Conservation (phyloP, 1,140 invertebrate genomes). For the Caenorhabditis inopinata region DNA sequence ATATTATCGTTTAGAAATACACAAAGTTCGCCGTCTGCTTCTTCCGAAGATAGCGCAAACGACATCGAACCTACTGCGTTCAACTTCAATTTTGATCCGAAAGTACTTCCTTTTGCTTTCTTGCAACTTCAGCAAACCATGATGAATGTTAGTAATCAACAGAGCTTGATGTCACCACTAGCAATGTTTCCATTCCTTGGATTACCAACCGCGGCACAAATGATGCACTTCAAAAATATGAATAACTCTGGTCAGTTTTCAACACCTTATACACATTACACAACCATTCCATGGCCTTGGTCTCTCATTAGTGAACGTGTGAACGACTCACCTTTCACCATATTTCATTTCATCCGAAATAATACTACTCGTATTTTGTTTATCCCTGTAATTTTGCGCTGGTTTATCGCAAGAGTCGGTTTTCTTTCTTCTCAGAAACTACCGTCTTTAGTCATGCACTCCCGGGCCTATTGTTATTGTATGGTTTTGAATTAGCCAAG, state of each 20-base stretch:
- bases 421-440: background rate
- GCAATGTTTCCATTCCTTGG: constrained; percentile 15
- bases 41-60: background rate
- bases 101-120: constrained; percentile 16
- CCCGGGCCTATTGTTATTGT: background rate
- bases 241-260: constrained; percentile 1
- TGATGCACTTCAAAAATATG: constrained; percentile 36
- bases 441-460: background rate
- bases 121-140: constrained; percentile 6
- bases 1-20: background rate
- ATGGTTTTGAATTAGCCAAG: constrained; percentile 21
- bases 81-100: constrained; percentile 2
- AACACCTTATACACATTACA: background rate
- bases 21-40: constrained; percentile 29
- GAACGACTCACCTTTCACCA: background rate
- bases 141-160: background rate
- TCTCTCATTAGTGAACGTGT: constrained; percentile 2
- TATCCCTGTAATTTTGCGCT: background rate
- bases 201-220: background rate
- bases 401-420: background rate
- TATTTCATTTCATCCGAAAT: background rate
- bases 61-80: background rate
- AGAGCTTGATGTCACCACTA: background rate
- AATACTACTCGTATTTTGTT: background rate
- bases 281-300: background rate